Base-by-base conservation (phyloP, 2,797 vertebrate genomes). In the Ctenopoma multispine region DNA sequence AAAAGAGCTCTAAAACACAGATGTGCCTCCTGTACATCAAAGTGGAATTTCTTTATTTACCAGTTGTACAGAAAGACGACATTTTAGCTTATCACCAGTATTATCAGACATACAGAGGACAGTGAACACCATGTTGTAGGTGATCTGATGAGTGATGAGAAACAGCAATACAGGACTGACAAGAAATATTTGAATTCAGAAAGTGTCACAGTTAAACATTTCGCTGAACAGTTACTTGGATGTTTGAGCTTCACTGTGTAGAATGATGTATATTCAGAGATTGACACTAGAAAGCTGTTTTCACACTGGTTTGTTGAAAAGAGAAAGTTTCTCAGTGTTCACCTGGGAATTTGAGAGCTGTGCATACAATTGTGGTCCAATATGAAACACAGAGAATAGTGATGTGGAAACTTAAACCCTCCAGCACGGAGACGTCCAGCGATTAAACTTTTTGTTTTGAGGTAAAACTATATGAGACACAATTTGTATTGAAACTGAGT, bases 161-260 rank as follows among this genome's bases (percentile, higher is more conserved):
- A 18, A 7, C 17, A 5, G 41, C 17, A 18, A 5, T 44, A 17
- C 15, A 44, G 15, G 17, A 18, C 18, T 7, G 15, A 2, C 1
- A 18, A 44, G 15, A 44, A 3, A 44, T 8, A 1, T 44, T 17
- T 17, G 41, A 44, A 44, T 41, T 41, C 38, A 14, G 14, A 41
- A 41, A 38, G 2, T 38, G 36, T 38, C 13, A 10, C 11, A 38
- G 36, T 14, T 4, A 14, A 14, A 41, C 38, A 41, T 13, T 41
- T 15, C 7, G 36, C 3, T 38, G 10, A 38, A 38, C 12, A 38
- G 36, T 41, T 5, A 6, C 31, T 53, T 40, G 57, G 43, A 57
- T 58, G 36, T 27, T 11, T 51, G 71, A 70, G 51, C 38, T 71
- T 67, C 23, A 15, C 44, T 36, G 43, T 62, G 12, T 34, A 17